Evolutionary conservation across 64 coral and sea anemone genomes (phyloP), one percentile per base, ranked within the genome.

Genomic region (Montipora cactus): DNA sequence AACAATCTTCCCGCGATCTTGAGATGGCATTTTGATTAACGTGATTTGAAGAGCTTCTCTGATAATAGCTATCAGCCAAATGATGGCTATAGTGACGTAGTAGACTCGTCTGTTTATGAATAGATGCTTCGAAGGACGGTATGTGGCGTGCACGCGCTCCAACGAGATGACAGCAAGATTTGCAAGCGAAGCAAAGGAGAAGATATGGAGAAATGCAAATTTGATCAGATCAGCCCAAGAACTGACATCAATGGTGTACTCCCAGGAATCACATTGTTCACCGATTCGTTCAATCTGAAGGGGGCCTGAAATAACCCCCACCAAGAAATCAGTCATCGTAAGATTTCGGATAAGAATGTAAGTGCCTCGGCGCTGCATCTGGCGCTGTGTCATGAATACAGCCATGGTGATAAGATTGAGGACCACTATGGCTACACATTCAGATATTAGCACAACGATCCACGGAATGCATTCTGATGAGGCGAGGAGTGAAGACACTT

Each of bases 1-100:
- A 10, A 74, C 0, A 0, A 13, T 46, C 0, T 45, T 8, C 3
- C 22, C 21, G 4, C 0, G 5, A 72, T 25, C 0, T 9, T 47
- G 9, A 46, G 28, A 2, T 0, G 0, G 0, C 23, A 74, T 7
- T 23, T 23, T 74, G 7, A 76, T 13, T 4, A 76, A 10, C 28
- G 28, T 37, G 28, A 76, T 76, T 76, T 76, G 74, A 5, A 23
- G 8, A 8, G 28, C 23, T 76, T 76, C 74, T 4, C 74, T 47
- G 9, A 76, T 11, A 8, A 76, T 14, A 15, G 74, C 28, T 9
- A 55, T 55, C 22, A 55, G 4, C 78, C 78, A 80, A 80, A 53
- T 80, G 5, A 52, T n/a, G 22, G 49, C 16, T 8, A 80, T 55
- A 4, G 50, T 55, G 20, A 80, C 16, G 15, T 23, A 20, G 8